phyloP scores from a whole-genome alignment of 1,140 invertebrate genomes.

The Gryon sp. region DNA sequence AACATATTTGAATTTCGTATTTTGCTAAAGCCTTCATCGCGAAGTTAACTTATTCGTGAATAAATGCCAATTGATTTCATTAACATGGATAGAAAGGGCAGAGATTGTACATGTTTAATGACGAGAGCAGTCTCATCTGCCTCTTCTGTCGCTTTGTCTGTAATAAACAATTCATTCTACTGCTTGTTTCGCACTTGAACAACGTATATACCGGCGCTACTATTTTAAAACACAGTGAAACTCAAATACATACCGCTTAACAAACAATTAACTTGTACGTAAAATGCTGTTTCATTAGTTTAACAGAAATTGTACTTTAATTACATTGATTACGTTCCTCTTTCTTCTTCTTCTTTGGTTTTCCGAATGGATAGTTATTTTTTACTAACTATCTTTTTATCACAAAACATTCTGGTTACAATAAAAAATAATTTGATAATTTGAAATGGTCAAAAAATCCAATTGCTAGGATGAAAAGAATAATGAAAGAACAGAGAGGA shows the following conservation, averaged over 20 bases:
- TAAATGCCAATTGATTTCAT: constrained; percentile 68
- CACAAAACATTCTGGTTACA: constrained; percentile 23
- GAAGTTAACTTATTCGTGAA: constrained; percentile 26
- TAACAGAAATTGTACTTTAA: not conserved
- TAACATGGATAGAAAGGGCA: constrained; percentile 64
- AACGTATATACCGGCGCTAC: constrained; percentile 5
- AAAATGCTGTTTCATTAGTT: constrained; percentile 17
- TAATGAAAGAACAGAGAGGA: constrained; percentile 20
- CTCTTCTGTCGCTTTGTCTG: constrained; percentile 63
- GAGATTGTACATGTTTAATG: constrained; percentile 63
- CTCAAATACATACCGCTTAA: constrained; percentile 11
- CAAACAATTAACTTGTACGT: constrained; percentile 2
- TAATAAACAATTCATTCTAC: constrained; percentile 66
- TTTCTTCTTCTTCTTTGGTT: not conserved
- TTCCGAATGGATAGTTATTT: not conserved
- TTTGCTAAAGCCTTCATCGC: constrained; percentile 10
- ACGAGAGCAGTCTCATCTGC: constrained; percentile 58
- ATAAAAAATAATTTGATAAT: constrained; percentile 21
- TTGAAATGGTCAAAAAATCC: constrained; percentile 40
- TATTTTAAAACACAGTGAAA: constrained; percentile 27
- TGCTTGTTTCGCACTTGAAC: constrained; percentile 27
- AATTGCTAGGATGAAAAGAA: constrained; percentile 42
- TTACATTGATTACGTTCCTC: not conserved
- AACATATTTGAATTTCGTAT: constrained; percentile 4
- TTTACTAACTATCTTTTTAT: not conserved